A percentile compares a stretch with the other conserved stretches of the same genome.
These are phyloP conservation scores for Pangasianodon hypophthalmus DNA, from an alignment of 2,113 vertebrate genomes.

Conservation along the genomic window DNA sequence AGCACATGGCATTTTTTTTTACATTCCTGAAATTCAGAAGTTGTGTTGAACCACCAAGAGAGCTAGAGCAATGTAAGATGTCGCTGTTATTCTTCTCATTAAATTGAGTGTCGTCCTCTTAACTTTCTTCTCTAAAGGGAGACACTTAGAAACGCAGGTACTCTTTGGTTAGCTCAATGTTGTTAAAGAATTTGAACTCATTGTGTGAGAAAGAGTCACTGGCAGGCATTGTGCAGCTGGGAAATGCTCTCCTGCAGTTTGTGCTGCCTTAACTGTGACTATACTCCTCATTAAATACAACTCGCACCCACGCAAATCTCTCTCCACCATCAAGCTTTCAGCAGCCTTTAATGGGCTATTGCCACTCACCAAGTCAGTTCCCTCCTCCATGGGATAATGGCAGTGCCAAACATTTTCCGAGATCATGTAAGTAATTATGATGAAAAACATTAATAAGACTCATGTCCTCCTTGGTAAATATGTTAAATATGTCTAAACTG, in stretches of 20 bases:
- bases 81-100: slow-evolving; percentile 32
- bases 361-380: slow-evolving; percentile 38
- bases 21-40: slow-evolving; percentile 1
- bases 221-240: slow-evolving; percentile 40
- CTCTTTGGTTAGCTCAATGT: slow-evolving; percentile 41
- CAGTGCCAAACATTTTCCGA: slow-evolving; percentile 24
- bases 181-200: slow-evolving; percentile 39
- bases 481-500: slow-evolving; percentile 25
- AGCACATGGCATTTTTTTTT: background rate
- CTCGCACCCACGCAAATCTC: slow-evolving; percentile 35
- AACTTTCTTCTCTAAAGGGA: slow-evolving; percentile 32
- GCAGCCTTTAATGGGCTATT: slow-evolving; percentile 30
- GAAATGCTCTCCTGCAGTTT: slow-evolving; percentile 25
- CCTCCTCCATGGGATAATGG: slow-evolving; percentile 30
- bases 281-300: slow-evolving; percentile 44
- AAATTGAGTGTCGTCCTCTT: slow-evolving; percentile 31
- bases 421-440: slow-evolving; percentile 26
- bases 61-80: background rate
- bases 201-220: slow-evolving; percentile 32
- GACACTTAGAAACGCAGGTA: slow-evolving; percentile 37
- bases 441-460: slow-evolving; percentile 23
- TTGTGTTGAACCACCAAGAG: background rate
- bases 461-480: slow-evolving; percentile 48
- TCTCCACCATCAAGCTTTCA: slow-evolving; percentile 33
- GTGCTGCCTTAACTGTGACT: slow-evolving; percentile 31